Evolutionary conservation across 2,113 vertebrate genomes (phyloP), one percentile per base, ranked within the genome.

Genomic region (Fukomys damarensis): DNA sequence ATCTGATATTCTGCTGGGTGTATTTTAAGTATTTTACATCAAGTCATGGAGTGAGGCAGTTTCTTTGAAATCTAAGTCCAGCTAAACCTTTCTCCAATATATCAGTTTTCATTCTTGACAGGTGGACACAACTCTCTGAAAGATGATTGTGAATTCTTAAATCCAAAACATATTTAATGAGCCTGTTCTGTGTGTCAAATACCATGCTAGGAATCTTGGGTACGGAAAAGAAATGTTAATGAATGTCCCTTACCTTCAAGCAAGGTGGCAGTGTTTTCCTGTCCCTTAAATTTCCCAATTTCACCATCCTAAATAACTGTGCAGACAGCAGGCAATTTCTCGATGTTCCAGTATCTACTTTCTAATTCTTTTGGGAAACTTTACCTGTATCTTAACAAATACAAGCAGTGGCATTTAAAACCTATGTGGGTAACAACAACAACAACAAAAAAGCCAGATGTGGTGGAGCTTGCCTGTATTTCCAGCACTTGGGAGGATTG

Each of bases 131-230:
- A 35, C 43, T 88, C 89, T 72, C 52, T 61, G 66, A 92, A 72
- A 90, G 9, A 70, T 17, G 32, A 89, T 52, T 88, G 56, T 59
- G 66, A 83, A 10, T 83, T 84, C 24, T 58, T 58, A 86, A 96
- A 86, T 49, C 84, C 14, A 81, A 83, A 93, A 93, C 38, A 2
- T n/a, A 35, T 65, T 43, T 56, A 58, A 28, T 63, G 59, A 72
- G 52, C 46, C 19, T 43, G 4, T 61, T 93, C 77, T 43, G 1
- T 54, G 14, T 38, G n/a, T 63, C 70, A 80, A 41, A 32, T 14
- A 59, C 30, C 17, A 46, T 38, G n/a, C 38, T 61, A 76, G 19
- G 35, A 91, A 41, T 16, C 12, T 46, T 22, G 22, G 41, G 3
- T 61, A 35, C 8, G 12, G 14, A 52, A 79, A 52, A 38, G 74